phyloP scores from a whole-genome alignment of 37 sponge, comb jelly and placozoan genomes.

The Axinella damicornis region DNA sequence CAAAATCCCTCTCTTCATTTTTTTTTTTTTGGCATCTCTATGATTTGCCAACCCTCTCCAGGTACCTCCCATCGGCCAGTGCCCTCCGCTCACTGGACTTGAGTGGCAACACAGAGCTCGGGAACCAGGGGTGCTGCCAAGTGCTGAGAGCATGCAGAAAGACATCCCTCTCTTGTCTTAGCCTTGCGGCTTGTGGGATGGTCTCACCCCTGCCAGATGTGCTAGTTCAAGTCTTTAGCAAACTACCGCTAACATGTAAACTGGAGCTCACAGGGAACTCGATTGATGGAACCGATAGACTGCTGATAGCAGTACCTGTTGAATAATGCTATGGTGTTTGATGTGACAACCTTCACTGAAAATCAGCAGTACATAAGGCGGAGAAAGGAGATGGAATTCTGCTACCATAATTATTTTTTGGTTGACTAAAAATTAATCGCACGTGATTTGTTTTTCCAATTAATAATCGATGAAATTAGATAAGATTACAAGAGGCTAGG shows the following conservation, averaged over 20 bases:
- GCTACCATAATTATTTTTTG: no score
- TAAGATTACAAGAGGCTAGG: no score
- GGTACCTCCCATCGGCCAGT: not conserved
- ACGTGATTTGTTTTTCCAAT: no score
- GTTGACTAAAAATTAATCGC: no score
- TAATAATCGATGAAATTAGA: no score
- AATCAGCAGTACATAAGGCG: no score
- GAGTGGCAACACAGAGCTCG: conserved; percentile 55
- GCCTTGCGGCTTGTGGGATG: conserved; percentile 52
- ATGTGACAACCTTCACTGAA: no score
- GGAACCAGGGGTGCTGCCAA: conserved; percentile 25
- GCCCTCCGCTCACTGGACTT: conserved; percentile 47
- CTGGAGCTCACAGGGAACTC: conserved; percentile 29
- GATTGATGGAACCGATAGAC: conserved; percentile 1
- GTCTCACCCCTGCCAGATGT: conserved; percentile 24
- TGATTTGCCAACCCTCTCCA: not conserved
- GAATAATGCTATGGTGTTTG: no score
- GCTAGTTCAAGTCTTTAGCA: not conserved
- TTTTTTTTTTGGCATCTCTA: no score
- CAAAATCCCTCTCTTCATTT: no score
- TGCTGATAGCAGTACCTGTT: not conserved
- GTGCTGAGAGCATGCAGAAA: conserved; percentile 27
- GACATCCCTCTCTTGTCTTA: not conserved
- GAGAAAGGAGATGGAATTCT: no score
- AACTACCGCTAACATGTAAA: not conserved